Percentiles rank a stretch among this genome's conserved stretches.
Evolutionary conservation across 2,888 invertebrate species (phyloP).

Genomic region (Drosophila paramelanica): DNA sequence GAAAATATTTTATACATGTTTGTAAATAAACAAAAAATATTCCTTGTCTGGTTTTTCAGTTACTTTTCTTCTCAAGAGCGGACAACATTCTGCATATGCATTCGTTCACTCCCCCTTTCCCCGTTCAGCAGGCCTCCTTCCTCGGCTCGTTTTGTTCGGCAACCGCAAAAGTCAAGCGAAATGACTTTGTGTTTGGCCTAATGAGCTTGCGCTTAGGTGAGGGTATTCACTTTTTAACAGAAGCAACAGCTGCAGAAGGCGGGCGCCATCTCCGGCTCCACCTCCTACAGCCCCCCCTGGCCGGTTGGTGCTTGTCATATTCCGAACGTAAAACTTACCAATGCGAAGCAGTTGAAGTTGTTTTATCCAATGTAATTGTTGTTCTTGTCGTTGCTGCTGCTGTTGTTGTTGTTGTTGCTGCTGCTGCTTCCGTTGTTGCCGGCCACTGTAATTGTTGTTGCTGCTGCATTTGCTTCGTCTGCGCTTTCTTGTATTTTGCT

Average conservation of each 20-base stretch:
- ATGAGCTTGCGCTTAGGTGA: slow-evolving; percentile 28
- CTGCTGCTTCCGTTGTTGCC: slow-evolving; percentile 47
- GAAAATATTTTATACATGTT: too few relatives aligned
- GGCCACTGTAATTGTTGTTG: slow-evolving; percentile 45
- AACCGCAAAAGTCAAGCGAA: slow-evolving; percentile 49
- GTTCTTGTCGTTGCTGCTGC: slow-evolving; percentile 18
- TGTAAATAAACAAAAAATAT: background rate
- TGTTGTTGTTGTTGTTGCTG: slow-evolving; percentile 29
- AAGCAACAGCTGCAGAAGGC: slow-evolving; percentile 42
- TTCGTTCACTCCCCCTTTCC: background rate
- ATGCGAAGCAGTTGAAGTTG: slow-evolving; percentile 71
- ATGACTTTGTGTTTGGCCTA: slow-evolving; percentile 49
- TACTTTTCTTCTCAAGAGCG: background rate
- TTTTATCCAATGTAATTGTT: slow-evolving; percentile 74
- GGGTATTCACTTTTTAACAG: slow-evolving; percentile 32
- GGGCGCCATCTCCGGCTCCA: background rate
- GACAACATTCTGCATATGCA: background rate
- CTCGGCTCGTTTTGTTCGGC: slow-evolving; percentile 5
- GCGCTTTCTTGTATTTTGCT: slow-evolving; percentile 48
- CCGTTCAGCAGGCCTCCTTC: background rate
- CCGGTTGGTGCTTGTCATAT: slow-evolving; percentile 1
- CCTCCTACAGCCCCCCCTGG: background rate
- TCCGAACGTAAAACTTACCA: slow-evolving; percentile 67
- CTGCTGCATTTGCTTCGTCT: slow-evolving; percentile 40
- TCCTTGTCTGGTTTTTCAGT: too few relatives aligned